Base-by-base conservation (phyloP, 2,888 invertebrate species). In the Norana najaformis region DNA sequence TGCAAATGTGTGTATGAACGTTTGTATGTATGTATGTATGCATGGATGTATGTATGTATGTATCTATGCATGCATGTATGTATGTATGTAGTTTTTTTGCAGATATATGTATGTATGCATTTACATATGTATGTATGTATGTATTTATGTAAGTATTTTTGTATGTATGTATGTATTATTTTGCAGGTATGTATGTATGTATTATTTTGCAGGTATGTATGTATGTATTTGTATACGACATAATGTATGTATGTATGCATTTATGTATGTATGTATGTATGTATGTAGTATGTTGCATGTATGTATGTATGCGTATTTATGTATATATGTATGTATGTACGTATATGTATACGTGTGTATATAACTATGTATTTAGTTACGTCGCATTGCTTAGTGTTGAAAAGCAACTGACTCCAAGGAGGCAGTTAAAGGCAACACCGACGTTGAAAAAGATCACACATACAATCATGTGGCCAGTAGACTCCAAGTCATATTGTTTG, bases 211-310 rank as follows among this genome's bases (percentile, higher is more conserved):
- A n/a, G n/a, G 34, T n/a, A n/a, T 83, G 16, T 83, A 83, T 83
- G n/a, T n/a, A 35, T 83, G 83, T n/a, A 69, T 69, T 23, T 69
- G 30, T 85, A 85, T 85, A 85, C 30, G 37, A 20, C 14, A 35
- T 20, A 20, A 85, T 85, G 30, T 85, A 85, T 85, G 37, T 85
- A 85, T 85, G 30, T 85, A 85, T 85, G 30, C 34, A 85, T 85
- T 35, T 35, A 18, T 85, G 8, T 36, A 36, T 88, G 5, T 38
- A 39, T 30, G n/a, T 20, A 88, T 88, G 35, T 85, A 85, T 85
- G 16, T 30, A 85, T 85, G 88, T 39, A 39, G 20, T 39, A 3
- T 38, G 11, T 8, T 36, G 20, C 30, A 39, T 88, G 1, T 47
- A n/a, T 39, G 39, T n/a, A 30, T 39, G 41, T 83, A 83, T 20